Evolutionary conservation across 1,140 invertebrate species (phyloP).

Genomic region (Propsilocerus akamusi): DNA sequence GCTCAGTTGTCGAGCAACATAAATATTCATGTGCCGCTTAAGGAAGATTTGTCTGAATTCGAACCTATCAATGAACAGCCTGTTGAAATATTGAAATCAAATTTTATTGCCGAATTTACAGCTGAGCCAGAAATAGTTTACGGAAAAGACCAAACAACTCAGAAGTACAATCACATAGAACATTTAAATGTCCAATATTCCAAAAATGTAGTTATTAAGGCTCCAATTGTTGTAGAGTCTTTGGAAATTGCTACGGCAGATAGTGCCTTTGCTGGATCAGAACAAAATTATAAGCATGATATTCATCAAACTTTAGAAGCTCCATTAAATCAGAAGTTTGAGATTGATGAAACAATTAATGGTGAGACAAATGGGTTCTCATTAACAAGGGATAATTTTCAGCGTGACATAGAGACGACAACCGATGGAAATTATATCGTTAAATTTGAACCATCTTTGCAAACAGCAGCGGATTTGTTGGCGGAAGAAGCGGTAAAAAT

Average conservation of each 20-base stretch:
- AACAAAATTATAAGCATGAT: background rate
- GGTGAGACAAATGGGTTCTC: background rate
- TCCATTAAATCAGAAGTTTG: background rate
- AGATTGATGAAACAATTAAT: background rate
- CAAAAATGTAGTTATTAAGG: background rate
- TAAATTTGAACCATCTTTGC: background rate
- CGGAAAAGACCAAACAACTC: background rate
- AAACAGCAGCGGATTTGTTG: background rate
- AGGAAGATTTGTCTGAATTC: background rate
- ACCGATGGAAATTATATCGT: background rate
- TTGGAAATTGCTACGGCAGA: background rate
- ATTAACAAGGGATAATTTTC: background rate
- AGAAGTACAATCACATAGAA: background rate
- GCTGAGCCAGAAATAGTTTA: background rate
- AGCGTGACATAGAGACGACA: background rate
- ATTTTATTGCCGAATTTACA: background rate
- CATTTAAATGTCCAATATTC: background rate
- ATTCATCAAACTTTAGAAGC: background rate
- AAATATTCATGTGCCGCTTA: background rate
- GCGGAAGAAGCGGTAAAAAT: background rate
- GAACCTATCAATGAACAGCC: background rate
- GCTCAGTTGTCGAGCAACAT: background rate
- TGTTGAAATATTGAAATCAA: background rate
- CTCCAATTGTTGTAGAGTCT: background rate
- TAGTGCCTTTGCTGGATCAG: background rate